Percentiles rank a stretch among this genome's conserved stretches.
Evolutionary conservation across 2,888 invertebrate genomes (phyloP).

Genomic region (Hydropsyche betteni): DNA sequence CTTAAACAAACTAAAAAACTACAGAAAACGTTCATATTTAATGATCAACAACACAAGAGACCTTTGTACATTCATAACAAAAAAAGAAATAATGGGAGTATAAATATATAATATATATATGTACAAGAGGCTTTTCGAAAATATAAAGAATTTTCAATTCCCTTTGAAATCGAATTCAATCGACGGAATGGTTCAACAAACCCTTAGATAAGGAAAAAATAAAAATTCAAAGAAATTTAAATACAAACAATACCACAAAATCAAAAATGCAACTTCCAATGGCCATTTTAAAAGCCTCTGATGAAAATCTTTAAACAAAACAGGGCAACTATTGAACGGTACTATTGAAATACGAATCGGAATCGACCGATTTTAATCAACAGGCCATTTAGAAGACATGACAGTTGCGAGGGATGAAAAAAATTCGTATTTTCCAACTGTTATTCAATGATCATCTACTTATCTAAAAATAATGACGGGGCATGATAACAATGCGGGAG

Average conservation of each 20-base stretch:
- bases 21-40: conserved; percentile 12
- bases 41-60: conserved; percentile 9
- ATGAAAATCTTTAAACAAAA: conserved; percentile 4
- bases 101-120: conserved; percentile 28
- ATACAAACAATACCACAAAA: conserved; percentile 23
- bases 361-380: conserved; percentile 20
- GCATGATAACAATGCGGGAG: conserved; percentile 70
- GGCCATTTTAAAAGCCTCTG: conserved; percentile 44
- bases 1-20: conserved; percentile 25
- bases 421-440: conserved; percentile 56
- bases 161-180: neutral
- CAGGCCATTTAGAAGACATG: conserved; percentile 49
- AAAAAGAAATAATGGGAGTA: conserved; percentile 13
- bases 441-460: conserved; percentile 68
- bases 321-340: conserved; percentile 19
- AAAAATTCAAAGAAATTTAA: conserved; percentile 9
- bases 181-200: conserved; percentile 30
- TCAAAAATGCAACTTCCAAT: conserved; percentile 39
- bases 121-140: conserved; percentile 22
- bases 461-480: conserved; percentile 60
- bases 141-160: conserved; percentile 28
- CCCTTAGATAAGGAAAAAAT: neutral
- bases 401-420: conserved; percentile 49
- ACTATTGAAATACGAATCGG: conserved; percentile 3
- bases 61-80: conserved; percentile 35